phyloP scores from a whole-genome alignment of 1,140 invertebrate genomes.

The Aricia agestis region DNA sequence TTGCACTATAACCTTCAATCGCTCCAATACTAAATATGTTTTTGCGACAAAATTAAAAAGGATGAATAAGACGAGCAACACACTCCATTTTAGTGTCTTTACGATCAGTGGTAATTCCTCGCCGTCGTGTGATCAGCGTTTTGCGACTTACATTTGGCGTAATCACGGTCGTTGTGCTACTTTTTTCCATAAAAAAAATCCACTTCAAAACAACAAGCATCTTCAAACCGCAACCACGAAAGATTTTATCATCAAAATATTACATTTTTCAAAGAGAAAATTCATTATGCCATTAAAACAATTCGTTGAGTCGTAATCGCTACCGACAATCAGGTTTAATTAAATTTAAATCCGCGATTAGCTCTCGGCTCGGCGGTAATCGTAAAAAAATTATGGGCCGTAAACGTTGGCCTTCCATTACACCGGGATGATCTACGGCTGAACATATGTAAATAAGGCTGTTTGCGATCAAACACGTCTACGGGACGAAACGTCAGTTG shows the following conservation, averaged over 20 bases:
- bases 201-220: neutral
- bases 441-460: neutral
- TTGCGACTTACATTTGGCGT: too few relatives aligned
- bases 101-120: too few relatives aligned
- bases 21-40: too few relatives aligned
- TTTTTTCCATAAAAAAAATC: too few relatives aligned
- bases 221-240: neutral
- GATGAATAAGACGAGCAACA: too few relatives aligned
- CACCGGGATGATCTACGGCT: neutral
- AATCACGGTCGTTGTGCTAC: too few relatives aligned
- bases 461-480: neutral
- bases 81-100: too few relatives aligned
- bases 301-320: neutral
- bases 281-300: conserved; percentile 6
- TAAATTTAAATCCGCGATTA: conserved; percentile 15
- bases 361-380: neutral
- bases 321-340: conserved; percentile 14
- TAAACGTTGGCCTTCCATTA: conserved; percentile 5
- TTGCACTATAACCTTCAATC: too few relatives aligned
- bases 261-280: neutral
- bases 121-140: too few relatives aligned
- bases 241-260: neutral
- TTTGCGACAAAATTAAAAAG: too few relatives aligned
- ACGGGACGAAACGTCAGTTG: too few relatives aligned
- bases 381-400: conserved; percentile 14